Evolutionary conservation across 2,888 invertebrate species (phyloP).

Genomic region (Pasiphila rectangulata): DNA sequence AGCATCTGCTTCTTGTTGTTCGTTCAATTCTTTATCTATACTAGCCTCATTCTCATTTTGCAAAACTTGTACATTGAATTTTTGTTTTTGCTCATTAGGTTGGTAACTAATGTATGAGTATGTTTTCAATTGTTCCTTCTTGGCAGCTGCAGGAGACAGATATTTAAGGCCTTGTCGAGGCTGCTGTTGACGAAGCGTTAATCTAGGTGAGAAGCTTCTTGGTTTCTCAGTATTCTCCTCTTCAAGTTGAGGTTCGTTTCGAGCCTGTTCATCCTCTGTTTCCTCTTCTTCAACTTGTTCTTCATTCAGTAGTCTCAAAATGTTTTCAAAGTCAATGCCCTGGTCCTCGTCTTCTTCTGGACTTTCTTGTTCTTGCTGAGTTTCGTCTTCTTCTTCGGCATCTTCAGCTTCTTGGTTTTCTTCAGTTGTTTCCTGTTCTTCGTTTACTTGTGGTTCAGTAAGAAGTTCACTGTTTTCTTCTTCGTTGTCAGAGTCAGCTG

Average conservation of each 20-base stretch:
- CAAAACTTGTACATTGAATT: conserved; percentile 24
- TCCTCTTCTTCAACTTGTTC: conserved; percentile 23
- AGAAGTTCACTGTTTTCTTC: conserved; percentile 24
- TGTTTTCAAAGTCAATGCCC: conserved; percentile 29
- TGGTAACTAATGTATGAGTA: conserved; percentile 35
- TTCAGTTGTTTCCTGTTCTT: conserved; percentile 31
- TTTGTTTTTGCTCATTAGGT: conserved; percentile 33
- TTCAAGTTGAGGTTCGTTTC: conserved; percentile 27
- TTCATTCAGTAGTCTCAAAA: conserved; percentile 30
- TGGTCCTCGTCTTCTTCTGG: conserved; percentile 22
- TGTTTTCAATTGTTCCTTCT: conserved; percentile 27
- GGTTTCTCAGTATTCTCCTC: conserved; percentile 26
- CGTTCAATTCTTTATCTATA: conserved; percentile 14
- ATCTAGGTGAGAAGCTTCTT: conserved; percentile 28
- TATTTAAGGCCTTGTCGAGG: conserved; percentile 29
- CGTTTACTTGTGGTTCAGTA: conserved; percentile 23
- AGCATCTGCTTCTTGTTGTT: conserved; percentile 5
- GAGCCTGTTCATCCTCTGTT: conserved; percentile 18
- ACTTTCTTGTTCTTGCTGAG: conserved; percentile 26
- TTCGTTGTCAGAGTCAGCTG: no score
- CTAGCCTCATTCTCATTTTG: conserved; percentile 21
- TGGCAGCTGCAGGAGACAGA: conserved; percentile 29
- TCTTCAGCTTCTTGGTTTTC: conserved; percentile 28
- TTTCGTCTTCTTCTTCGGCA: conserved; percentile 25
- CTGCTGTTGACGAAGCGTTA: conserved; percentile 23